These are phyloP conservation scores for Isoperla grammatica DNA, from an alignment of 2,888 invertebrate species.

Conservation along the genomic window DNA sequence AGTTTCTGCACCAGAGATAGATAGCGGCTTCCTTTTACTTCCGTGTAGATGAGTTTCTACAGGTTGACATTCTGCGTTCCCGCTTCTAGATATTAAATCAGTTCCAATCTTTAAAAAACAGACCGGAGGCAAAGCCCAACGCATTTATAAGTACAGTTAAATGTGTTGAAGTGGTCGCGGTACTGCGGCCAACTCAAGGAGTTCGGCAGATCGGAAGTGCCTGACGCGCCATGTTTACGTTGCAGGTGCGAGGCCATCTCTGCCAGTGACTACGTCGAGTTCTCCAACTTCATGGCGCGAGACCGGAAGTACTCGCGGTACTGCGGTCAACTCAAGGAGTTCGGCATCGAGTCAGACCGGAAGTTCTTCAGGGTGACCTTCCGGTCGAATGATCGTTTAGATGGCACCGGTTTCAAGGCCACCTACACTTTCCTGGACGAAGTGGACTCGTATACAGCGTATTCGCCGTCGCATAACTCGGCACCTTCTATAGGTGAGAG, in stretches of 20 bases:
- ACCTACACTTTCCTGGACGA: slow-evolving; percentile 79
- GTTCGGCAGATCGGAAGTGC: slow-evolving; percentile 81
- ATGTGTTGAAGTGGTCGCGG: slow-evolving; percentile 77
- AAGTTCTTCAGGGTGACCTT: slow-evolving; percentile 94
- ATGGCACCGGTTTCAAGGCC: slow-evolving; percentile 91
- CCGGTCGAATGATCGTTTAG: slow-evolving; percentile 87
- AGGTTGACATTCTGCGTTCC: no score
- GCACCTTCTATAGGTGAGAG: slow-evolving; percentile 19
- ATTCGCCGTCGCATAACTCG: slow-evolving; percentile 39
- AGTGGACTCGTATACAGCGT: slow-evolving; percentile 53
- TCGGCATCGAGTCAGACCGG: slow-evolving; percentile 79
- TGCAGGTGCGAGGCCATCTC: slow-evolving; percentile 83
- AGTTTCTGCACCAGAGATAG: no score
- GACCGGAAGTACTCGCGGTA: slow-evolving; percentile 85
- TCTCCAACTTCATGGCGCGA: slow-evolving; percentile 87
- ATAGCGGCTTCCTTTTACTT: no score
- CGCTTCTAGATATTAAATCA: no score
- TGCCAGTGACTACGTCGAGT: slow-evolving; percentile 93
- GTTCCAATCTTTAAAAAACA: no score
- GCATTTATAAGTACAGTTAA: no score
- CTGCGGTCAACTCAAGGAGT: slow-evolving; percentile 79
- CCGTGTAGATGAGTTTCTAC: no score
- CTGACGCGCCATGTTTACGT: no score
- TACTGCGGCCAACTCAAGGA: slow-evolving; percentile 82
- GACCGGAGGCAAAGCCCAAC: no score